phyloP scores from a whole-genome alignment of 2,888 invertebrate genomes.

The Agonopterix subpropinquella region DNA sequence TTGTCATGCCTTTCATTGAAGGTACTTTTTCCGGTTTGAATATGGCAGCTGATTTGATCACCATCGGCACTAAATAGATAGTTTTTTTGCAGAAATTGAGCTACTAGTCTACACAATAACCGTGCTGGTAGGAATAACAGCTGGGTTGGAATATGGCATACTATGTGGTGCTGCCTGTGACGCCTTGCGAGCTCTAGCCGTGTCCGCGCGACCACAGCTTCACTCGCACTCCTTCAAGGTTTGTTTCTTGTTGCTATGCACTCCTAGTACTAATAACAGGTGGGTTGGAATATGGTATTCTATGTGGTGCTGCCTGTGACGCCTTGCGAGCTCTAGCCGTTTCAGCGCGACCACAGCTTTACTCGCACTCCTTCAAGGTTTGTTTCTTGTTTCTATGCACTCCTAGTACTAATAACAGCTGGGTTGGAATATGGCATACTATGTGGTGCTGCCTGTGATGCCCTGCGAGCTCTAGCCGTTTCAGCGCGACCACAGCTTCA shows the following conservation, averaged over 20 bases:
- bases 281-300: conserved; percentile 90
- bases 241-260: not conserved
- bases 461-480: conserved; percentile 81
- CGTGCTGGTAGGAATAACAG: conserved; percentile 81
- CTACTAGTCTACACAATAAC: conserved; percentile 75
- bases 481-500: conserved; percentile 78
- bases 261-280: not conserved
- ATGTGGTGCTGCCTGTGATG: conserved; percentile 82
- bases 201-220: conserved; percentile 79
- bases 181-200: conserved; percentile 81
- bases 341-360: too few species aligned
- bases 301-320: too few species aligned
- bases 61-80: not conserved
- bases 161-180: conserved; percentile 84
- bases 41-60: too few species aligned
- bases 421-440: conserved; percentile 90
- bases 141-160: conserved; percentile 89
- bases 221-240: conserved; percentile 35
- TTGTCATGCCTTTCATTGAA: too few species aligned
- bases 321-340: too few species aligned
- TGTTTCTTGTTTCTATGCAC: too few species aligned
- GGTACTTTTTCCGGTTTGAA: too few species aligned
- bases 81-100: conserved; percentile 37
- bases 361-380: too few species aligned
- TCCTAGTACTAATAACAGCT: conserved; percentile 78